Evolutionary conservation across 2,113 vertebrate genomes (phyloP).

Genomic region (Etheostoma cragini): DNA sequence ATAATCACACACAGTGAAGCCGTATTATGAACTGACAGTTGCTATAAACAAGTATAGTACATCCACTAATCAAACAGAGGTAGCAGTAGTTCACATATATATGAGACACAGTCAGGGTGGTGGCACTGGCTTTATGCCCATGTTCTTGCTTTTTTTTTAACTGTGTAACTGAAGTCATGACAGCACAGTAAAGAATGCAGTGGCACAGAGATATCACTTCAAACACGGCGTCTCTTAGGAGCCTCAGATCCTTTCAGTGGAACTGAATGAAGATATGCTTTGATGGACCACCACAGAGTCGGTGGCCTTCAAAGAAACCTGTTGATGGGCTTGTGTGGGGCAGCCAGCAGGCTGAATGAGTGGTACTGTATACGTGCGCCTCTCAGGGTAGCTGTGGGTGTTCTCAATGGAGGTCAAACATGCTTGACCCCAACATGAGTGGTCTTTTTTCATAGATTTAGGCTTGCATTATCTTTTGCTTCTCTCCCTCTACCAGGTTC

Average conservation of each 20-base stretch:
- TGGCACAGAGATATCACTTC: conserved; percentile 81
- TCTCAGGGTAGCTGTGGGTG: conserved; percentile 55
- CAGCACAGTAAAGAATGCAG: conserved; percentile 72
- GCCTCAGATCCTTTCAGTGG: conserved; percentile 73
- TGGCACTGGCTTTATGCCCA: conserved; percentile 44
- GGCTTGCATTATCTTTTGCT: conserved; percentile 30
- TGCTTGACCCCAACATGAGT: conserved; percentile 65
- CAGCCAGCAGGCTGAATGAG: conserved; percentile 63
- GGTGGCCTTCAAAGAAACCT: conserved; percentile 70
- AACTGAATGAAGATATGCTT: conserved; percentile 77
- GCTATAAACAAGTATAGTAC: conserved; percentile 41
- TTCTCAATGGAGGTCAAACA: conserved; percentile 60
- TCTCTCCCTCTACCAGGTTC: conserved; percentile 15
- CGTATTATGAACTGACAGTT: conserved; percentile 40
- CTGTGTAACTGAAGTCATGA: conserved; percentile 76
- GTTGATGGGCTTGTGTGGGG: conserved; percentile 67
- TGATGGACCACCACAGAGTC: conserved; percentile 80
- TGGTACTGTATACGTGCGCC: conserved; percentile 51
- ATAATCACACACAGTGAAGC: conserved; percentile 21
- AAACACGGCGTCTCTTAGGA: conserved; percentile 72
- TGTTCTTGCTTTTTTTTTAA: conserved; percentile 41
- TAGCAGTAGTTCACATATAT: conserved; percentile 30
- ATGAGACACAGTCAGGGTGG: conserved; percentile 40
- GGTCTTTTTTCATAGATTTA: conserved; percentile 43
- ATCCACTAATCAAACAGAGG: conserved; percentile 29